These are phyloP conservation scores for Acanthosepion lycidas DNA, from an alignment of 2,888 invertebrate genomes.

Conservation along the genomic window DNA sequence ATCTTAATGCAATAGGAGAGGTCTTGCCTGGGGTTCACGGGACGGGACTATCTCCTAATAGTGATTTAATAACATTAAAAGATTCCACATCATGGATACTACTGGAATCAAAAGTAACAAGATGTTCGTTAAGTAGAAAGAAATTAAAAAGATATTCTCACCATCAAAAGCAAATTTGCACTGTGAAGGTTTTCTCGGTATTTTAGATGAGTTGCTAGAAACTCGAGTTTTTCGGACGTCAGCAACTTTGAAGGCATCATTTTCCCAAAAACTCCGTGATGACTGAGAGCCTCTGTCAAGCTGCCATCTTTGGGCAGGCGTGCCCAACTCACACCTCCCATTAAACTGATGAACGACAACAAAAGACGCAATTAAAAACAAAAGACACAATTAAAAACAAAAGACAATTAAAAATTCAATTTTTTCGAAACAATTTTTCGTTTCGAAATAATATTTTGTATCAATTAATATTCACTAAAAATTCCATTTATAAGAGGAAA, in stretches of 20 bases:
- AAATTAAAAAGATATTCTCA: neutral
- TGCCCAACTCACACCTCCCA: neutral
- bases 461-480: no score
- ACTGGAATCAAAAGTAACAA: no score
- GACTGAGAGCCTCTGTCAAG: neutral
- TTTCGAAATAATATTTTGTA: neutral
- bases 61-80: no score
- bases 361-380: neutral
- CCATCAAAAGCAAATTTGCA: conserved; percentile 36
- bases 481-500: no score
- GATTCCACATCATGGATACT: no score
- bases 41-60: no score
- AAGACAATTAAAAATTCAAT: no score
- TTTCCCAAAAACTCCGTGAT: neutral
- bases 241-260: neutral
- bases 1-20: no score
- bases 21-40: no score
- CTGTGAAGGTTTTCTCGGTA: neutral
- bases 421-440: neutral
- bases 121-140: neutral
- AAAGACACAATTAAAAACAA: no score
- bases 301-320: neutral
- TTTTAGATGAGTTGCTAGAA: neutral
- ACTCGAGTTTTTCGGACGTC: neutral
- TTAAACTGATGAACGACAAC: neutral